phyloP scores from a whole-genome alignment of 2,797 vertebrate species.

The Podarcis siculus region DNA sequence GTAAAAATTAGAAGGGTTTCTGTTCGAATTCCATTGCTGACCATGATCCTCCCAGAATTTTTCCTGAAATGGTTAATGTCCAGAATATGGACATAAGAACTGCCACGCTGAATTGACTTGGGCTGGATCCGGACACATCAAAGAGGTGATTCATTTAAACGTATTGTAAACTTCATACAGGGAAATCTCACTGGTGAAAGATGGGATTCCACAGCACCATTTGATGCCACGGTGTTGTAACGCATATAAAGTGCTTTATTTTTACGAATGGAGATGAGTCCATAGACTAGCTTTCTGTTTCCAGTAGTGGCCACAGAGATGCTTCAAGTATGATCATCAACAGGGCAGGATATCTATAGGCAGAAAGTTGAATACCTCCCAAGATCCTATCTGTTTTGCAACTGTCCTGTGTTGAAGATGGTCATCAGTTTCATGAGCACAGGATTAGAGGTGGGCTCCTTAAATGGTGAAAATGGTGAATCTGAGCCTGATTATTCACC shows the following conservation, averaged over 20 bases:
- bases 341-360: not conserved
- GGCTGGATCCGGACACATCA: too few species aligned
- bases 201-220: too few species aligned
- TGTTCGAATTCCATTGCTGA: not conserved
- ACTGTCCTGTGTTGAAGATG: not conserved
- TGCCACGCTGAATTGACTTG: not conserved
- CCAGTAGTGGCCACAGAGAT: not conserved
- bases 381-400: not conserved
- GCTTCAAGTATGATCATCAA: not conserved
- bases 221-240: too few species aligned
- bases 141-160: too few species aligned
- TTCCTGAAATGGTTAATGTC: not conserved
- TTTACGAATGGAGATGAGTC: too few species aligned
- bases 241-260: too few species aligned
- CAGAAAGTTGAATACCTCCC: not conserved
- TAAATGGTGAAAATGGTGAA: not conserved
- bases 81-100: not conserved
- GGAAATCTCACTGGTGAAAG: too few species aligned
- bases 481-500: too few species aligned
- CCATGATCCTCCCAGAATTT: not conserved
- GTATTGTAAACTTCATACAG: too few species aligned
- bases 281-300: not conserved
- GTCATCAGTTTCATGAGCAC: not conserved
- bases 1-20: not conserved
- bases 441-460: not conserved